phyloP scores from a whole-genome alignment of 2,113 vertebrate genomes.

The Actenoides hombroni region DNA sequence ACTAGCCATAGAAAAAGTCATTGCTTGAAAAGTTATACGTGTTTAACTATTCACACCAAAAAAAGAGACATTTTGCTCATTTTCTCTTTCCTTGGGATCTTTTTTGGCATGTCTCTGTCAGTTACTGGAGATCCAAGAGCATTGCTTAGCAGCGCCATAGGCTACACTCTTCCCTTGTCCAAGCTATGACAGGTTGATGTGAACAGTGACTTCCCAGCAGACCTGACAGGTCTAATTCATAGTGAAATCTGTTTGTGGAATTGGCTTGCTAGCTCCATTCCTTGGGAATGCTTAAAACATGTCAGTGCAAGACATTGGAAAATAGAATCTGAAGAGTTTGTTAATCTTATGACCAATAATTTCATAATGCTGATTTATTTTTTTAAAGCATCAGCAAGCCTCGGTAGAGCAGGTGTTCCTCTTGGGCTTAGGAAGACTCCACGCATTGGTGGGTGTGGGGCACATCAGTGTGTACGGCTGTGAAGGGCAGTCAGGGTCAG shows the following conservation, averaged over 20 bases:
- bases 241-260: background rate
- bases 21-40: background rate
- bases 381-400: background rate
- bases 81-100: background rate
- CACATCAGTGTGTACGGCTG: background rate
- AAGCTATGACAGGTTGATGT: rapidly evolving
- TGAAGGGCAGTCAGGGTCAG: background rate
- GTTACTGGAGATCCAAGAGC: background rate
- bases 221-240: background rate
- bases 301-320: background rate
- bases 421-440: background rate
- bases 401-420: background rate
- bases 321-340: background rate
- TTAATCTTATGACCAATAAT: background rate
- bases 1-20: background rate
- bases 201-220: background rate
- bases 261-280: background rate
- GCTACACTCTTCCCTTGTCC: background rate
- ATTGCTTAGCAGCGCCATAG: background rate
- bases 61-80: background rate
- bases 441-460: background rate
- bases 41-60: background rate
- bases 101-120: background rate
- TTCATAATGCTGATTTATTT: background rate
- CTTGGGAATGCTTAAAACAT: background rate